Evolutionary conservation across 2,113 vertebrate species (phyloP).

Genomic region (Noturus placidus): DNA sequence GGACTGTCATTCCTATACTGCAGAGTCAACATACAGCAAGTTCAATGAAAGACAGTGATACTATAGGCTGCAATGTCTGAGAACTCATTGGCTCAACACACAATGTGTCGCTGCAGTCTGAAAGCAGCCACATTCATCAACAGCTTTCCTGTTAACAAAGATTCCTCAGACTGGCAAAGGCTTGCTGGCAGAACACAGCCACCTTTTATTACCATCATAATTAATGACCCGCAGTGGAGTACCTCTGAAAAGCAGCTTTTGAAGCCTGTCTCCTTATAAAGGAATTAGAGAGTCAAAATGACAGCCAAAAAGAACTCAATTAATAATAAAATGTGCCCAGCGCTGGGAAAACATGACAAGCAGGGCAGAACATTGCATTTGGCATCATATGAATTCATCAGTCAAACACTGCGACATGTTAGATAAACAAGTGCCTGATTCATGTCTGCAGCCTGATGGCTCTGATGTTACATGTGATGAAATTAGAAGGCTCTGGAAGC

Average conservation of each 20-base stretch:
- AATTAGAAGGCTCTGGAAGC: constrained; percentile 65
- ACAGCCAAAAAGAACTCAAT: constrained; percentile 55
- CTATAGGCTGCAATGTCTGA: constrained; percentile 31
- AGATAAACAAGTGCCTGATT: constrained; percentile 66
- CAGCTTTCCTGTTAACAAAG: constrained; percentile 36
- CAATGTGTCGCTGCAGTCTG: constrained; percentile 38
- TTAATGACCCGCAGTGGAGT: constrained; percentile 55
- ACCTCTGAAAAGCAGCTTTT: constrained; percentile 49
- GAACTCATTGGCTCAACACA: constrained; percentile 31
- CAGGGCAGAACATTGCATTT: constrained; percentile 70
- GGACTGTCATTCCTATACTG: not conserved
- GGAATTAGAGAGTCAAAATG: constrained; percentile 52
- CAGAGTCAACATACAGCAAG: constrained; percentile 13
- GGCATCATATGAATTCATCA: constrained; percentile 71
- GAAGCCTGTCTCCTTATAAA: constrained; percentile 53
- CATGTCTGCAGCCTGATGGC: constrained; percentile 61
- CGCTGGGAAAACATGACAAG: constrained; percentile 59
- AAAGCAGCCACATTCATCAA: constrained; percentile 39
- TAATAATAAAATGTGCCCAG: constrained; percentile 58
- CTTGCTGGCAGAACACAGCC: constrained; percentile 56
- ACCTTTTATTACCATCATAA: constrained; percentile 59
- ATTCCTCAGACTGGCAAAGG: constrained; percentile 41
- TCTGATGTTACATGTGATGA: constrained; percentile 62
- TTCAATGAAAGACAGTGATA: constrained; percentile 22
- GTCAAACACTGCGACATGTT: constrained; percentile 60